phyloP scores from a whole-genome alignment of 2,797 vertebrate genomes.

The Brotula barbata region DNA sequence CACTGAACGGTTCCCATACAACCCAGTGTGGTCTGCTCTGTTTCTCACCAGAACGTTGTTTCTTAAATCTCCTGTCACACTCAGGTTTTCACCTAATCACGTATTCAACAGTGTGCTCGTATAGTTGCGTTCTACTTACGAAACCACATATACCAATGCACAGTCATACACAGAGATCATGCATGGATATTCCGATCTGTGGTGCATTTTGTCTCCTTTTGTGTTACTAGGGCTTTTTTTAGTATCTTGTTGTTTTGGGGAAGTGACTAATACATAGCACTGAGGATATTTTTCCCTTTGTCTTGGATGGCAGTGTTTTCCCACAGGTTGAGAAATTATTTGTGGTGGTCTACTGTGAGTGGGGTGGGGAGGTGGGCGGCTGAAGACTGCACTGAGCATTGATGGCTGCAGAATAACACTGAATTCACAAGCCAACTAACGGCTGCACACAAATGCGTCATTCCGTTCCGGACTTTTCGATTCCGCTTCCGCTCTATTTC shows the following conservation, averaged over 20 bases:
- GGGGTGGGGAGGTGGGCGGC: not conserved
- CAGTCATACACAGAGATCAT: not conserved
- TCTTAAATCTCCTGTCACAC: too few relatives aligned
- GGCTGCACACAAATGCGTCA: not conserved
- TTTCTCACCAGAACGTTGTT: too few relatives aligned
- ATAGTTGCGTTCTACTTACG: not conserved
- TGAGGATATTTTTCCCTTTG: not conserved
- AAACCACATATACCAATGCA: constrained; percentile 3
- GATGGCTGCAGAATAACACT: not conserved
- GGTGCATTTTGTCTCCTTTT: not conserved
- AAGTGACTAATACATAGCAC: constrained; percentile 22
- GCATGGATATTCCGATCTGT: not conserved
- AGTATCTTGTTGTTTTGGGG: not conserved
- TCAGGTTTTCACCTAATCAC: too few relatives aligned
- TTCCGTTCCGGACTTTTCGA: not conserved
- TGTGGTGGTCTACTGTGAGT: constrained; percentile 17
- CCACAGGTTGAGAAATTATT: not conserved
- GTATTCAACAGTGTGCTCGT: too few relatives aligned
- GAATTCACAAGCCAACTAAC: not conserved
- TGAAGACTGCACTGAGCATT: not conserved
- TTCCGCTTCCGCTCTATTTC: not conserved
- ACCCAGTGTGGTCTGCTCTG: too few relatives aligned
- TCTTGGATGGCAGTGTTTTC: constrained; percentile 17
- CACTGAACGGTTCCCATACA: too few relatives aligned
- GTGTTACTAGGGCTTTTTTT: not conserved